Evolutionary conservation across 2,797 vertebrate genomes (phyloP), one percentile per base, ranked within the genome.

Genomic region (Crenichthys baileyi): DNA sequence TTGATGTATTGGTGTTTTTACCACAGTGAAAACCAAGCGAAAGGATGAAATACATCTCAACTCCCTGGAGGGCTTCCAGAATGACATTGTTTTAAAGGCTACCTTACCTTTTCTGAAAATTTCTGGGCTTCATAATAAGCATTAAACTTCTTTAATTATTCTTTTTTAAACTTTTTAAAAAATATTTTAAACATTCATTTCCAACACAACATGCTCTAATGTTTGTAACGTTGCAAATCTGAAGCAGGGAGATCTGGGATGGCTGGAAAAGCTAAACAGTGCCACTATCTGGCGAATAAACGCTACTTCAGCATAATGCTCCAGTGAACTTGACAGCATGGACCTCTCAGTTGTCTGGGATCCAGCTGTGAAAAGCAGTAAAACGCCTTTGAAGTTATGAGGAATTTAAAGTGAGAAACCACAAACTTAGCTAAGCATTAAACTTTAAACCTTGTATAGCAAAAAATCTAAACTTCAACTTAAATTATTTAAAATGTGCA

Each of bases 361-460:
- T 82, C 88, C 82, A 90, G 86, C 89, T 92, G 91, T 91, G 88
- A 89, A 84, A 81, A 90, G 31, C 50, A 36, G 48, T 24, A 36
- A n/a, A 72, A 53, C 1, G 72, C 77, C 86, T 92, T 91, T 92
- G 86, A 90, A 89, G 85, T 79, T 61, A 63, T 31, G 24, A 60
- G n/a, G 78, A 36, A 72, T 81, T 89, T 77, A 68, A 78, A 87
- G 76, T 73, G 48, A 87, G 75, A 77, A 67, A 87, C 71, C 89
- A 82, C 91, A 87, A 88, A 88, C 67, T 82, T 48, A 76, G 76
- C 76, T 83, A 80, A 84, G 80, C 90, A 83, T 85, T 91, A 82
- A 89, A 83, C 70, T 36, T 55, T 73, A 76, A 72, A 79, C 65
- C 24, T 72, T 79, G 48, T 70, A 84, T 51, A 79, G 68, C 26